Percentiles rank a stretch among this genome's conserved stretches.
These are phyloP conservation scores for Caenorhabditis sp. DNA, from an alignment of 2,888 invertebrate genomes.

Conservation along the genomic window DNA sequence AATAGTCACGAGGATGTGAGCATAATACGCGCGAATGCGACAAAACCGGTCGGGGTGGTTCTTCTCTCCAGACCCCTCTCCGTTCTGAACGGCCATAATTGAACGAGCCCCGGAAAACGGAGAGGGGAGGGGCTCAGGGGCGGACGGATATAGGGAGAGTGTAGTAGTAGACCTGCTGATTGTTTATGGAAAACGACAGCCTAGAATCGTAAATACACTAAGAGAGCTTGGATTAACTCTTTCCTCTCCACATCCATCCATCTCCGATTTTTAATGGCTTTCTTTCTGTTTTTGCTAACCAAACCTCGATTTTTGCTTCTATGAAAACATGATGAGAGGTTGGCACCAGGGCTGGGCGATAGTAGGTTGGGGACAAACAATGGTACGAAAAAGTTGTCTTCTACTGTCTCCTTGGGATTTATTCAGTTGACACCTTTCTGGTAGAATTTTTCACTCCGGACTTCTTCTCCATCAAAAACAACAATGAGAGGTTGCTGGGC, in stretches of 20 bases:
- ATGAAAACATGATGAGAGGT: not conserved
- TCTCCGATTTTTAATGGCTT: slow-evolving; percentile 12
- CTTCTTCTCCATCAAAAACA: too few relatives aligned
- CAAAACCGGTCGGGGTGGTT: slow-evolving; percentile 36
- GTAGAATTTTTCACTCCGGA: too few relatives aligned
- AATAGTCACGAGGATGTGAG: slow-evolving; percentile 27
- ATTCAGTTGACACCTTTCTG: too few relatives aligned
- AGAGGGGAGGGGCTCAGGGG: slow-evolving; percentile 26
- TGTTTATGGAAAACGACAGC: slow-evolving; percentile 59
- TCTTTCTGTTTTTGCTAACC: not conserved
- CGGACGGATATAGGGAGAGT: slow-evolving; percentile 48
- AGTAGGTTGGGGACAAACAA: too few relatives aligned
- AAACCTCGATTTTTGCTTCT: not conserved
- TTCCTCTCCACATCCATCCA: not conserved
- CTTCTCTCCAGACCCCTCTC: not conserved
- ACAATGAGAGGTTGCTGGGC: too few relatives aligned
- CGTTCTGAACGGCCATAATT: slow-evolving; percentile 51
- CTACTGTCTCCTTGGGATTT: too few relatives aligned
- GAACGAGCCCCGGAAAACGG: slow-evolving; percentile 39
- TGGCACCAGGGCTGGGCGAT: too few relatives aligned
- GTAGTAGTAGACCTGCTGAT: slow-evolving; percentile 56
- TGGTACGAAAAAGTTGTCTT: too few relatives aligned
- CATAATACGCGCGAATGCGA: slow-evolving; percentile 50
- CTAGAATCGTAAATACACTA: slow-evolving; percentile 32
- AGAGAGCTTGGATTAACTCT: slow-evolving; percentile 49